Conservation (phyloP, 2,888 invertebrate genomes). For the Drosophila birchii region DNA sequence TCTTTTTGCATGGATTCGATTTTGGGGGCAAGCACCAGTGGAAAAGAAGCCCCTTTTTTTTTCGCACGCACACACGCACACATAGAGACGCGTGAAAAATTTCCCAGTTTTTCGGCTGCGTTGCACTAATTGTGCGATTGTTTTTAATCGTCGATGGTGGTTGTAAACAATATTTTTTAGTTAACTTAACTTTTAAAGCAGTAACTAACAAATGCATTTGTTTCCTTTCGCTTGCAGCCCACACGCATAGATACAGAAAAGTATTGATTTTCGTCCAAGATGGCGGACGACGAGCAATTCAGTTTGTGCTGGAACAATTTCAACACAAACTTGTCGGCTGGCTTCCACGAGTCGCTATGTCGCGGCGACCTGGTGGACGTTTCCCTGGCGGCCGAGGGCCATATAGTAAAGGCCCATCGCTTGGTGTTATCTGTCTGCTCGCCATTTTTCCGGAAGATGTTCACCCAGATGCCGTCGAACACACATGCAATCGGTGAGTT, state of each 20-base stretch:
- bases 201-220: slow-evolving; percentile 5
- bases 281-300: slow-evolving; percentile 91
- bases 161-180: slow-evolving; percentile 57
- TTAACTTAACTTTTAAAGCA: neutral
- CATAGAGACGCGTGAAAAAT: slow-evolving; percentile 51
- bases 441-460: slow-evolving; percentile 90
- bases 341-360: slow-evolving; percentile 89
- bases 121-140: slow-evolving; percentile 52
- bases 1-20: neutral
- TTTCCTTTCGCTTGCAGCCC: slow-evolving; percentile 41
- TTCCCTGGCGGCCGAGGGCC: slow-evolving; percentile 89
- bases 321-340: slow-evolving; percentile 90
- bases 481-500: slow-evolving; percentile 88
- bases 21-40: neutral
- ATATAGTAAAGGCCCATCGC: slow-evolving; percentile 89
- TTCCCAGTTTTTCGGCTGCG: slow-evolving; percentile 70
- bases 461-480: slow-evolving; percentile 88
- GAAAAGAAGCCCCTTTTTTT: neutral
- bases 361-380: slow-evolving; percentile 90
- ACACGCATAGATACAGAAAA: slow-evolving; percentile 72
- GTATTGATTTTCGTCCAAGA: slow-evolving; percentile 85
- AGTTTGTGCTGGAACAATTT: slow-evolving; percentile 92
- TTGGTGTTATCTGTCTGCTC: slow-evolving; percentile 90
- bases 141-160: slow-evolving; percentile 45
- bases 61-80: slow-evolving; percentile 2